Evolutionary conservation across 2,797 vertebrate genomes (phyloP).

Genomic region (Hipposideros larvatus): DNA sequence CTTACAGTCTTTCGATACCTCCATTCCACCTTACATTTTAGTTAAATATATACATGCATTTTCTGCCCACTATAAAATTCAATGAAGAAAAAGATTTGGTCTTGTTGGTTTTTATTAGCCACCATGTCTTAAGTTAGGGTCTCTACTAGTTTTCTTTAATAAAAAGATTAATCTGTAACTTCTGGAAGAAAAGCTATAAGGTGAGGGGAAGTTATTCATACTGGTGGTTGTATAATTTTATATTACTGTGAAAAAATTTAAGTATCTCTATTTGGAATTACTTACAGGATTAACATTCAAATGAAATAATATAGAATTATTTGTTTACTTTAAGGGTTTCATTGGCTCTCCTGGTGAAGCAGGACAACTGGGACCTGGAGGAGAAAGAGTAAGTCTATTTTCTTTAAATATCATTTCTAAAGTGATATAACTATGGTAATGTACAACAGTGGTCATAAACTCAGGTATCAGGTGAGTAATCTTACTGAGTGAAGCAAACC

Average conservation of each 20-base stretch:
- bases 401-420: constrained; percentile 16
- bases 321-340: constrained; percentile 92
- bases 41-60: neutral
- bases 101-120: neutral
- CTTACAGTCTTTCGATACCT: neutral
- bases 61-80: neutral
- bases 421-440: neutral
- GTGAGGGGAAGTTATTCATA: neutral
- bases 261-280: constrained; percentile 31
- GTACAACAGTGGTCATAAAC: neutral
- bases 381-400: constrained; percentile 93
- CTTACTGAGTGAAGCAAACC: neutral
- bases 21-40: neutral
- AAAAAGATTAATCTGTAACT: neutral
- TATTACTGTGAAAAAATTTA: neutral
- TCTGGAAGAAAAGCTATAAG: constrained; percentile 5
- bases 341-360: constrained; percentile 95
- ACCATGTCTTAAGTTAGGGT: neutral
- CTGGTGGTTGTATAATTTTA: neutral
- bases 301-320: constrained; percentile 49
- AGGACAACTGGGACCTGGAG: constrained; percentile 94
- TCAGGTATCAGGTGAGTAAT: neutral
- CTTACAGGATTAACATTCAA: neutral
- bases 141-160: neutral
- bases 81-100: neutral